Base-by-base conservation (phyloP, 2,888 invertebrate species). In the Galerucella calmariensis region DNA sequence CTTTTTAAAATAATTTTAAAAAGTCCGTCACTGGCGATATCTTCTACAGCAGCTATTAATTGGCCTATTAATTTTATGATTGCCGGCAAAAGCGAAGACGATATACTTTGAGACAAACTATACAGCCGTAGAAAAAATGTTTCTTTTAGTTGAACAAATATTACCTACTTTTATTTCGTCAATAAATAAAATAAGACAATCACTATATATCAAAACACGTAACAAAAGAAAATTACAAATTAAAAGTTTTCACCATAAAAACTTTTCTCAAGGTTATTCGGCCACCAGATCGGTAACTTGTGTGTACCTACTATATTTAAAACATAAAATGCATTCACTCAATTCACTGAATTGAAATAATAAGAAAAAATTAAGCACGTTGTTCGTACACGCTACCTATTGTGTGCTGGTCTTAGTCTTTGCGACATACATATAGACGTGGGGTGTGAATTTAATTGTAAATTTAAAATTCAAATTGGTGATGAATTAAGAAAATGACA, bases 301-400 rank as follows among this genome's bases (percentile, higher is more conserved):
- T 46, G 46, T 16, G 46, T 44, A 10, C n/a, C n/a, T n/a, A n/a
- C 11, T 62, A 41, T 44, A 65, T 46, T 65, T 46, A 46, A 46
- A 46, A 63, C 16, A 44, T 41, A 63, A 63, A 63, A 63, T 44
- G 44, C 63, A 63, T 63, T 65, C 16, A 46, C 20, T 67, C 63
- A 35, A 65, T 71, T 70, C 74, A 69, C 67, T 63, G 59, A 53
- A 35, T 51, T 35, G 65, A 74, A 20, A 66, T 20, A 46, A 46
- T 20, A 65, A 12, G 71, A 74, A 68, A 68, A 69, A 74, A 65
- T 9, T 58, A n/a, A 16, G 46, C 75, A 75, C 71, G 75, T 75
- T 75, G 75, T 51, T 63, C 44, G 51, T 68, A 72, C 75, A 75
- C 71, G 75, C 72, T 59, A 16, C 63, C 65, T 44, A 58, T 70